Evolutionary conservation across 2,113 vertebrate genomes (phyloP), one percentile per base, ranked within the genome.

Genomic region (Poeciliopsis retropinna): DNA sequence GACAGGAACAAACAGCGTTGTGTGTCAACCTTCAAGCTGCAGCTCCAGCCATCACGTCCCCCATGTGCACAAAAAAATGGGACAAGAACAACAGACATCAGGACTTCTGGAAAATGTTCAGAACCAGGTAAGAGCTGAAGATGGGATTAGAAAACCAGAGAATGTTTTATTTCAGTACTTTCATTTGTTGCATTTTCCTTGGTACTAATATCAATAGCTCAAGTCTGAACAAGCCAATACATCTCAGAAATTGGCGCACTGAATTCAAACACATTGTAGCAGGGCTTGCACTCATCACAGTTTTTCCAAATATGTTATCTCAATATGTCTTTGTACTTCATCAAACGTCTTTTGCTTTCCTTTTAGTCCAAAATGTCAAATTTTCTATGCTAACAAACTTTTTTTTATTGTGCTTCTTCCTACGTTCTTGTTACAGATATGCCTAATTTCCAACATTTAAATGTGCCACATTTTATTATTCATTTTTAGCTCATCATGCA

Each of bases 1-100:
- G 79, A 85, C 60, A 69, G 75, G 64, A 69, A 75, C 71, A 82
- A 92, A 67, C 87, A 74, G 76, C 78, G 79, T 8, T 94, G 90
- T 73, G 94, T 94, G 83, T 94, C 94, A 19, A 95, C 93, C 51
- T 87, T 94, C 74, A 92, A 72, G 86, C 91, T 94, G 64, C 82
- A 88, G 67, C 80, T 94, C 77, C 84, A 88, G 64, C 15, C 88
- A 0, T 31, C 79, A 5, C 0, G 6, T 28, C 79, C 72, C 31
- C 19, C 73, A 1, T n/a, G 67, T 29, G 62, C 67, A 37, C 4
- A 73, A 39, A 67, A 9, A 17, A 85, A 54, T 0, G 71, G 75
- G 7, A 60, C 65, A 7, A 61, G 39, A 69, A 4, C 41, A 1
- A 13, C 1, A 28, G 62, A 44, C 63, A 72, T 17, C 39, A 51